phyloP scores from a whole-genome alignment of 2,888 invertebrate genomes.

The Megaustenia siamemsis region DNA sequence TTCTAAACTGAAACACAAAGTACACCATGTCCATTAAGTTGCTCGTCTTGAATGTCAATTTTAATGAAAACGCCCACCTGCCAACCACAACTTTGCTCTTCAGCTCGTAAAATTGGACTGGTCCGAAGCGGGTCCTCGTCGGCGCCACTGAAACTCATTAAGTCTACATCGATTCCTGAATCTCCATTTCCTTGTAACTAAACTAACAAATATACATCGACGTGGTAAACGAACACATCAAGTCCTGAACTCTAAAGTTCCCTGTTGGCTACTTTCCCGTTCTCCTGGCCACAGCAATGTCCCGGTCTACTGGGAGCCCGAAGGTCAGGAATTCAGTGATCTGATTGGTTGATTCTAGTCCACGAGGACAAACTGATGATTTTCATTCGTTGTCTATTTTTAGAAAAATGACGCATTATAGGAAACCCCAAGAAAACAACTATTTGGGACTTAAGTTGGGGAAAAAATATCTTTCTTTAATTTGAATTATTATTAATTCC shows the following conservation, averaged over 20 bases:
- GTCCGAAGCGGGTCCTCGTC: slow-evolving; percentile 55
- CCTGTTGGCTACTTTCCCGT: not conserved
- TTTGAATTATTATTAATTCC: no score
- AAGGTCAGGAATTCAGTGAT: not conserved
- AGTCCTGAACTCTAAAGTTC: not conserved
- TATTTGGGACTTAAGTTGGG: no score
- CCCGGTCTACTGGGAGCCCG: not conserved
- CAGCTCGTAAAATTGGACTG: slow-evolving; percentile 62
- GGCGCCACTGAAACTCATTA: slow-evolving; percentile 57
- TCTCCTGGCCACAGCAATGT: not conserved
- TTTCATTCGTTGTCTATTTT: not conserved
- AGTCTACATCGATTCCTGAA: slow-evolving; percentile 70
- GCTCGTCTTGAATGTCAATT: not conserved
- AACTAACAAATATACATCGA: slow-evolving; percentile 24
- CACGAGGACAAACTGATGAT: slow-evolving; percentile 24
- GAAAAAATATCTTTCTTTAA: no score
- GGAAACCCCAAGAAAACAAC: slow-evolving; percentile 25
- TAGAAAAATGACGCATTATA: slow-evolving; percentile 22
- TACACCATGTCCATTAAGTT: not conserved
- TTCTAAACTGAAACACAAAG: not conserved
- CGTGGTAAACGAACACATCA: not conserved
- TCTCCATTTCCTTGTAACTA: slow-evolving; percentile 62
- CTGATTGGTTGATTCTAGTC: slow-evolving; percentile 20
- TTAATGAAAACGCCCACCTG: slow-evolving; percentile 63
- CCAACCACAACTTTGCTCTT: slow-evolving; percentile 67